These are phyloP conservation scores for Pelecanoides urinatrix DNA, from an alignment of 2,113 vertebrate genomes.

Conservation along the genomic window DNA sequence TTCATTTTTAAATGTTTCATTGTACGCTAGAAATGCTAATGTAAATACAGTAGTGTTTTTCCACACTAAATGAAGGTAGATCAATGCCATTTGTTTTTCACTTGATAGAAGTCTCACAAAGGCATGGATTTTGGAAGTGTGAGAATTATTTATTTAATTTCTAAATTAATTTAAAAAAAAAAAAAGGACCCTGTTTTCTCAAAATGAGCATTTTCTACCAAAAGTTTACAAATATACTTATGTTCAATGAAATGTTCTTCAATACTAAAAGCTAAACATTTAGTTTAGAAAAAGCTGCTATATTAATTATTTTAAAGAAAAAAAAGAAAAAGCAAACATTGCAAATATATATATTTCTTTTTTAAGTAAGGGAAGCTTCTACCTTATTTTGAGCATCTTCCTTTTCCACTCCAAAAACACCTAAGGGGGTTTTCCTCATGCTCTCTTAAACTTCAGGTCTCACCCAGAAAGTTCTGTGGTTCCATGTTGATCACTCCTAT, in stretches of 20 bases:
- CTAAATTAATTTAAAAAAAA: not conserved
- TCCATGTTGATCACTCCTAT: not conserved
- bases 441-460: not conserved
- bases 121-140: not conserved
- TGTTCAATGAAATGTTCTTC: not conserved
- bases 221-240: not conserved
- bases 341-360: not conserved
- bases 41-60: constrained; percentile 43
- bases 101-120: not conserved
- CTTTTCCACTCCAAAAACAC: not conserved
- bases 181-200: not conserved
- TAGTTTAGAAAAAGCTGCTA: not conserved
- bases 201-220: not conserved
- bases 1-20: constrained; percentile 57
- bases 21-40: constrained; percentile 18
- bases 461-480: not conserved
- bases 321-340: not conserved
- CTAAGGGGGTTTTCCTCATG: not conserved
- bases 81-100: constrained; percentile 38
- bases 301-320: not conserved
- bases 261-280: not conserved
- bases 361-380: not conserved
- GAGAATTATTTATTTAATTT: not conserved
- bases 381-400: not conserved
- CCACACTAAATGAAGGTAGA: constrained; percentile 11